Evolutionary conservation across 2,888 invertebrate species (phyloP).

Genomic region (Helicoverpa assulta): DNA sequence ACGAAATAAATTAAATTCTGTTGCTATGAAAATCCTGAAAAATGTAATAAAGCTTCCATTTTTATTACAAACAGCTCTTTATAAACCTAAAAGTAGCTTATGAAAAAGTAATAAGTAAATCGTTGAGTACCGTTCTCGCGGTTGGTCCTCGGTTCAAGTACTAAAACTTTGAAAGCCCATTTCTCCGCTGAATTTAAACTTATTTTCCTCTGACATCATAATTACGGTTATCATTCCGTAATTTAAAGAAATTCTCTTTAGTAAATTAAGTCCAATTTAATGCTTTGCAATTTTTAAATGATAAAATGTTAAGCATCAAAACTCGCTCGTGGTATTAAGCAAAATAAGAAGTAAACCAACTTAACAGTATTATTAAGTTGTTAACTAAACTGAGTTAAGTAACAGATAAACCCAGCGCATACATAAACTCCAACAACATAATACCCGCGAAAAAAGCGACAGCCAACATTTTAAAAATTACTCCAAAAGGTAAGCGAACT

Average conservation of each 20-base stretch:
- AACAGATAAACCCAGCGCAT: neutral
- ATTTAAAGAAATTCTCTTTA: conserved; percentile 8
- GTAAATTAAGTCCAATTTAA: neutral
- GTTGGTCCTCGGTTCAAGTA: neutral
- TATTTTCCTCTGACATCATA: conserved; percentile 4
- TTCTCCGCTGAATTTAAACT: conserved; percentile 9
- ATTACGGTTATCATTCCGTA: conserved; percentile 5
- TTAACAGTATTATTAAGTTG: no score
- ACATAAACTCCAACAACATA: neutral
- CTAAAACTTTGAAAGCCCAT: conserved; percentile 40
- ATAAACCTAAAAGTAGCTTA: neutral
- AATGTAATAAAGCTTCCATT: neutral
- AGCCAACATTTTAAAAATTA: conserved; percentile 33
- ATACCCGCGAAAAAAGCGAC: conserved; percentile 3
- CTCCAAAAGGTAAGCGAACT: conserved; percentile 35
- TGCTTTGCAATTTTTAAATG: no score
- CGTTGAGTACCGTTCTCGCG: neutral
- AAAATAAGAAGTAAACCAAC: no score
- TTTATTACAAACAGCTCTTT: neutral
- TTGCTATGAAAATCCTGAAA: neutral
- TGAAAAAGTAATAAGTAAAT: conserved; percentile 6
- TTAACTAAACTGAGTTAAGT: neutral
- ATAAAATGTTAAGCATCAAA: no score
- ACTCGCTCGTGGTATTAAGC: no score
- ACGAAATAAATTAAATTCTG: neutral